These are phyloP conservation scores for Fundulus diaphanus DNA, from an alignment of 2,797 vertebrate species.

Conservation along the genomic window DNA sequence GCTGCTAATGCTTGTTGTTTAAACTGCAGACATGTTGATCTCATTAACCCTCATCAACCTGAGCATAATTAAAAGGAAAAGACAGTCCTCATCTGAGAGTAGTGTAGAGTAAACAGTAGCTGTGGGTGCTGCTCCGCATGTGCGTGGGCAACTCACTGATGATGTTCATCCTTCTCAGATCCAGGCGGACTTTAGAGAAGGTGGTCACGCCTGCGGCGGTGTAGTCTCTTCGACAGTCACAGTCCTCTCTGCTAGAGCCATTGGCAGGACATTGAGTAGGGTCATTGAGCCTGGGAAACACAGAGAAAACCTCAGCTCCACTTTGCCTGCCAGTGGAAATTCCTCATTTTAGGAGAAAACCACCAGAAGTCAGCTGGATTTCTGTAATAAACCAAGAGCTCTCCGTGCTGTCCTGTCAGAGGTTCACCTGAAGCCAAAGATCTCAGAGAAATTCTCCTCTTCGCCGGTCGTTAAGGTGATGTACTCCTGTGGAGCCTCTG, in stretches of 20 bases:
- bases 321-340: conserved; percentile 42
- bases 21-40: conserved; percentile 80
- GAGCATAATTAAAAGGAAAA: conserved; percentile 70
- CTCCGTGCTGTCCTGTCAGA: conserved; percentile 35
- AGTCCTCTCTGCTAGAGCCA: conserved; percentile 89
- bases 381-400: conserved; percentile 32
- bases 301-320: conserved; percentile 29
- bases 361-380: conserved; percentile 28
- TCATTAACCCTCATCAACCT: conserved; percentile 76
- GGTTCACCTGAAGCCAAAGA: conserved; percentile 94
- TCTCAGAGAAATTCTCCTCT: conserved; percentile 95
- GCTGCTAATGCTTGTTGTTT: conserved; percentile 61
- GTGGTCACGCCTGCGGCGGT: conserved; percentile 89
- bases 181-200: conserved; percentile 94
- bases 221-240: conserved; percentile 93
- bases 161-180: conserved; percentile 91
- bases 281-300: conserved; percentile 87
- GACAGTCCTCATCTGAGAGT: conserved; percentile 62
- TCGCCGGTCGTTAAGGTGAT: conserved; percentile 89
- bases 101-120: conserved; percentile 43
- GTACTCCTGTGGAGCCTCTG: conserved; percentile 90
- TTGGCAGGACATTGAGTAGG: conserved; percentile 95
- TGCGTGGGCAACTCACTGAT: conserved; percentile 87
- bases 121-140: conserved; percentile 42
- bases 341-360: conserved; percentile 33